Evolutionary conservation across 2,113 vertebrate genomes (phyloP).

Genomic region (Toxostoma redivivum): DNA sequence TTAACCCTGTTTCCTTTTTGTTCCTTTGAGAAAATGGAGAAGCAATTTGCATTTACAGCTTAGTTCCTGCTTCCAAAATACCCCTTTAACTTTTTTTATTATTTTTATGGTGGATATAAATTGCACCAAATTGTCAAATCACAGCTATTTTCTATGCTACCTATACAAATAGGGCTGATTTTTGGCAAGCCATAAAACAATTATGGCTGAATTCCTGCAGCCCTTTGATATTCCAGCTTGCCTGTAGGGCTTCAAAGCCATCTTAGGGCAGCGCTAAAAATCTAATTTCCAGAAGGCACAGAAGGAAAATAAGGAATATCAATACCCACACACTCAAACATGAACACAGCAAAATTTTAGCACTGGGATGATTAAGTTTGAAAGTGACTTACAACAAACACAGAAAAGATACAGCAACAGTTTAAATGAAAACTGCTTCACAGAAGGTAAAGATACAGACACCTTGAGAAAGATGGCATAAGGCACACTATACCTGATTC

Average conservation of each 20-base stretch:
- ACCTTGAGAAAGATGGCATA: not conserved
- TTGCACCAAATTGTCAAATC: conserved; percentile 83
- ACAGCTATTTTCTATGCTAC: conserved; percentile 81
- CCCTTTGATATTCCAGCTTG: conserved; percentile 80
- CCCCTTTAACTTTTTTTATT: conserved; percentile 73
- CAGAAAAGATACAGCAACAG: not conserved
- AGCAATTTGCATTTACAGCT: conserved; percentile 88
- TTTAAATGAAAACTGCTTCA: not conserved
- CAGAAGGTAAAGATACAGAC: not conserved
- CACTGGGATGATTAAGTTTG: not conserved
- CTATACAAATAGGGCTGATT: conserved; percentile 86
- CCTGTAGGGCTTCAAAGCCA: conserved; percentile 72
- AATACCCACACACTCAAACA: conserved; percentile 31
- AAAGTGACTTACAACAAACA: not conserved
- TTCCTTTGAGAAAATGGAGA: conserved; percentile 78
- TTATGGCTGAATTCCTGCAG: conserved; percentile 80
- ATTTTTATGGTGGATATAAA: conserved; percentile 84
- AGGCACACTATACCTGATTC: not conserved
- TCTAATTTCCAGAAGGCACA: conserved; percentile 53
- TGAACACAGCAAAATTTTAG: not conserved
- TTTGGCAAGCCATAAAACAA: conserved; percentile 88
- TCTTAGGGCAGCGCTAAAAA: conserved; percentile 49
- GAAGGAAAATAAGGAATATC: conserved; percentile 37
- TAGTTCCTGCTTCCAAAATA: conserved; percentile 89
- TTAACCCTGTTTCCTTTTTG: conserved; percentile 72